A percentile compares a stretch with the other conserved stretches of the same genome.
Evolutionary conservation across 2,113 vertebrate genomes (phyloP).

Genomic region (Sander lucioperca): DNA sequence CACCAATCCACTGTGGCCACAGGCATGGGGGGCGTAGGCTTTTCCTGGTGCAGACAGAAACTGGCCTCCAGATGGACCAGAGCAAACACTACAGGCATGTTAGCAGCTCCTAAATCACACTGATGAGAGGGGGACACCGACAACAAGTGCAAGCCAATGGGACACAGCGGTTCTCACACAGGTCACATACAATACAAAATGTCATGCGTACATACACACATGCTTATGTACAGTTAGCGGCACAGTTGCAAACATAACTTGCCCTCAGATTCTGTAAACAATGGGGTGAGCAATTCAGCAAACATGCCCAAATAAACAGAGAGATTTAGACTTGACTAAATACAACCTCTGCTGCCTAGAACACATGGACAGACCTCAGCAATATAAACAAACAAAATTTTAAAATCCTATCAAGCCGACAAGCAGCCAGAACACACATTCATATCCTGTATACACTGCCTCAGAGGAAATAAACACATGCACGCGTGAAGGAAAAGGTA

Average conservation of each 20-base stretch:
- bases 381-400: conserved; percentile 19
- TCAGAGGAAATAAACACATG: not conserved
- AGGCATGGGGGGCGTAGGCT: not conserved
- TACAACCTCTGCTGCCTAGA: conserved; percentile 24
- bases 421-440: conserved; percentile 19
- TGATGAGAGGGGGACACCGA: conserved; percentile 34
- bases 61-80: conserved; percentile 40
- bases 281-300: not conserved
- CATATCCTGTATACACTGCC: not conserved
- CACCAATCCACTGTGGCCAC: conserved; percentile 42
- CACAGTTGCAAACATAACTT: not conserved
- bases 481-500: not conserved
- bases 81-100: conserved; percentile 22
- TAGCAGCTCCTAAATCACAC: conserved; percentile 63
- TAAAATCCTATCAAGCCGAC: conserved; percentile 27
- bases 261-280: conserved; percentile 35
- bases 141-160: not conserved
- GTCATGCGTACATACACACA: not conserved
- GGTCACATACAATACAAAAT: not conserved
- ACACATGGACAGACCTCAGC: conserved; percentile 21
- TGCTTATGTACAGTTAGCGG: not conserved
- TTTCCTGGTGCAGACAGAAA: conserved; percentile 19
- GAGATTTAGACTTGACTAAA: conserved; percentile 32
- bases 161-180: not conserved
- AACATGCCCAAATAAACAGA: conserved; percentile 47